Conservation (phyloP, 2,888 invertebrate genomes). For the Ochlodes sylvanus region DNA sequence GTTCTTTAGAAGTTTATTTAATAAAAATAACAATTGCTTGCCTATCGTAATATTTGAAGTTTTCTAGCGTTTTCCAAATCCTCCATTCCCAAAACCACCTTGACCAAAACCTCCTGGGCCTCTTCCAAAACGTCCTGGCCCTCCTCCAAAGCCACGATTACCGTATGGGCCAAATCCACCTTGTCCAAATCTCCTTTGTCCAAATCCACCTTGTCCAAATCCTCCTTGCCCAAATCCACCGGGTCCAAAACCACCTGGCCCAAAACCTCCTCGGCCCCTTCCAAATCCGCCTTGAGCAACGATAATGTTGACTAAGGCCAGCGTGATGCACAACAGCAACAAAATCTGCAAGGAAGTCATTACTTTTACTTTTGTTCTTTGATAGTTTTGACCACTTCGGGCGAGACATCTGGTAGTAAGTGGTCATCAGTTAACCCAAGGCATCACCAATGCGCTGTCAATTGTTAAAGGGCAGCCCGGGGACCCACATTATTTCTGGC, state of each 20-base stretch:
- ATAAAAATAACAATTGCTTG: too few species aligned
- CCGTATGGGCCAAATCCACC: slow-evolving; percentile 31
- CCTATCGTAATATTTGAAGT: background rate
- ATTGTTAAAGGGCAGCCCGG: too few species aligned
- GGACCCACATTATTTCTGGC: too few species aligned
- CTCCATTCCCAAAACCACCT: slow-evolving; percentile 39
- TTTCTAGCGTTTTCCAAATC: slow-evolving; percentile 6
- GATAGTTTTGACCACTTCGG: too few species aligned
- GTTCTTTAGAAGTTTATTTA: background rate
- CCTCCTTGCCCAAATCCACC: slow-evolving; percentile 30
- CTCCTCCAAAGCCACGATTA: slow-evolving; percentile 38
- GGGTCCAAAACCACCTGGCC: slow-evolving; percentile 33
- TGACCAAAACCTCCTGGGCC: slow-evolving; percentile 38
- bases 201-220: slow-evolving; percentile 33
- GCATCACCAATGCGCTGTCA: too few species aligned
- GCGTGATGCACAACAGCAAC: slow-evolving; percentile 31
- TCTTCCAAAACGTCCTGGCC: slow-evolving; percentile 38
- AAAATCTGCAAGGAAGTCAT: slow-evolving; percentile 38
- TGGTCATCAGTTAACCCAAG: too few species aligned
- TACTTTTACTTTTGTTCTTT: background rate
- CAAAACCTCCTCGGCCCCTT: slow-evolving; percentile 17
- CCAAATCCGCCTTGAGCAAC: slow-evolving; percentile 35
- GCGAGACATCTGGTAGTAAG: too few species aligned
- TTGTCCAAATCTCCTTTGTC: slow-evolving; percentile 35
- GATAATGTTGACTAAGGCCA: slow-evolving; percentile 31